A percentile compares a stretch with the other conserved stretches of the same genome.
Conservation (phyloP, 2,113 vertebrate genomes). For the Heptranchias perlo region DNA sequence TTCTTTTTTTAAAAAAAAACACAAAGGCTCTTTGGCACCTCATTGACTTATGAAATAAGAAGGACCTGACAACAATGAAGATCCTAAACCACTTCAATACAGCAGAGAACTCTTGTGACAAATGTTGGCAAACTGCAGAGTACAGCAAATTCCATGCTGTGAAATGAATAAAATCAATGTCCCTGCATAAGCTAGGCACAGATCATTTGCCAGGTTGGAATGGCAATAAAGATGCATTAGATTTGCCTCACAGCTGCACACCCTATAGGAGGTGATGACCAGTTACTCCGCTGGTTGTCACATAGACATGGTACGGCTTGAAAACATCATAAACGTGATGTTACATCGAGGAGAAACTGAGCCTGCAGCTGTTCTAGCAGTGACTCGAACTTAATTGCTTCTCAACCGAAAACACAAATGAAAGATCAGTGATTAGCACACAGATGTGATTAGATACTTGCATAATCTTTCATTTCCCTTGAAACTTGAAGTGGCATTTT, state of each 20-base stretch:
- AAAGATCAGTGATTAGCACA: not conserved
- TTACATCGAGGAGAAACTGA: not conserved
- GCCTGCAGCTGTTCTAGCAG: slow-evolving; percentile 1
- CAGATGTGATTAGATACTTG: not conserved
- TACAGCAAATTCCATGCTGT: not conserved
- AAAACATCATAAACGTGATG: not conserved
- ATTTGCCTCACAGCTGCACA: slow-evolving; percentile 9
- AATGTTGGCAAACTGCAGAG: not conserved
- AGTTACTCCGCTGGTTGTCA: not conserved
- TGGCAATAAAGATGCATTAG: not conserved
- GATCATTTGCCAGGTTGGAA: slow-evolving; percentile 9
- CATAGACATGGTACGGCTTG: not conserved
- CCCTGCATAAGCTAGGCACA: not conserved
- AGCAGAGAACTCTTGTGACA: not conserved
- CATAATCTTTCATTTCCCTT: not conserved
- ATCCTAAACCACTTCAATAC: not conserved
- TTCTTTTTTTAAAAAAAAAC: not conserved
- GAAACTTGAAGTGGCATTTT: not conserved
- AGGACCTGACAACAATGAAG: not conserved
- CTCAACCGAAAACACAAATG: not conserved
- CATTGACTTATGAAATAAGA: not conserved
- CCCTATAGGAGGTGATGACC: not conserved
- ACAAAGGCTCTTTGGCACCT: not conserved
- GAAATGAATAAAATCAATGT: not conserved
- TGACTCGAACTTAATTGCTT: slow-evolving; percentile 30